Conservation (phyloP, 1,140 invertebrate genomes). For the Nixonia krombeini region DNA sequence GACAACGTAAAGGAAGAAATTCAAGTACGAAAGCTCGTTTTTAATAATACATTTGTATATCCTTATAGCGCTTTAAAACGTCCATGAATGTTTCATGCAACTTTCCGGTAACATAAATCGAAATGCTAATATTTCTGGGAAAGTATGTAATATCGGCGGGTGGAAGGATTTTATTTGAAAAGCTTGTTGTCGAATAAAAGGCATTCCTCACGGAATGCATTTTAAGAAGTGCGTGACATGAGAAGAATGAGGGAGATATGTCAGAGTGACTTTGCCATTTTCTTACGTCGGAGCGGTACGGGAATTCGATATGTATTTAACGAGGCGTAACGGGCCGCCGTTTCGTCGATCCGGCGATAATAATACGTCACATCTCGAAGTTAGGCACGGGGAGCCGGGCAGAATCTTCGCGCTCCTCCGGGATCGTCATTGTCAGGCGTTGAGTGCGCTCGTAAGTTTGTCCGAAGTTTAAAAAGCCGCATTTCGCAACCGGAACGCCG, state of each 20-base stretch:
- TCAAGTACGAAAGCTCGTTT: background rate
- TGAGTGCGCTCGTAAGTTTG: constrained; percentile 36
- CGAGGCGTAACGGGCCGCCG: constrained; percentile 27
- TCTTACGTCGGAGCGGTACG: constrained; percentile 30
- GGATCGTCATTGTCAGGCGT: constrained; percentile 28
- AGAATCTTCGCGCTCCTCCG: constrained; percentile 7
- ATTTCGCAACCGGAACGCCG: constrained; percentile 25
- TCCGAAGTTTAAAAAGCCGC: constrained; percentile 45
- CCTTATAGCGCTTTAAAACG: background rate
- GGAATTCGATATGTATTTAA: constrained; percentile 45
- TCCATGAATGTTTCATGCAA: too few relatives aligned
- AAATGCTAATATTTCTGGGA: too few relatives aligned
- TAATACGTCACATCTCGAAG: constrained; percentile 34
- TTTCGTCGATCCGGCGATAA: constrained; percentile 35
- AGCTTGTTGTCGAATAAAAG: constrained; percentile 41
- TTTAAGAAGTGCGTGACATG: constrained; percentile 39
- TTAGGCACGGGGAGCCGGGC: constrained; percentile 14
- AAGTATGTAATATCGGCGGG: background rate
- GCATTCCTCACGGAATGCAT: constrained; percentile 20
- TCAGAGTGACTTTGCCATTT: constrained; percentile 40
- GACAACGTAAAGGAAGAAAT: background rate
- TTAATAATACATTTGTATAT: too few relatives aligned
- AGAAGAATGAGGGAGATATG: constrained; percentile 43
- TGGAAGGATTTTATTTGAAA: constrained; percentile 24
- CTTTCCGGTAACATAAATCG: too few relatives aligned